Evolutionary conservation across 2,113 vertebrate genomes (phyloP).

Genomic region (Prunella himalayana): DNA sequence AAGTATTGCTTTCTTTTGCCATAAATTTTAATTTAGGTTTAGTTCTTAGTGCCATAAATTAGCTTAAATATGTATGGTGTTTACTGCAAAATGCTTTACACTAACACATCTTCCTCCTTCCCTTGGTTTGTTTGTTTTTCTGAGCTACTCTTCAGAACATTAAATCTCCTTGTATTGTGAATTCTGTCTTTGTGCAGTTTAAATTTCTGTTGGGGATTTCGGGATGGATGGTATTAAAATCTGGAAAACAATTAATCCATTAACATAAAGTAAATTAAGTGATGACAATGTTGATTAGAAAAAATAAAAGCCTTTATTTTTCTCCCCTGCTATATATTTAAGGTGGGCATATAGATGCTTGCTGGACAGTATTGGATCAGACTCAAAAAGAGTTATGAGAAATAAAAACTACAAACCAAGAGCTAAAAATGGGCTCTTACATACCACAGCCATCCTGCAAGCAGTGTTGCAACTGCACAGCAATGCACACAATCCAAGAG

Average conservation of each 20-base stretch:
- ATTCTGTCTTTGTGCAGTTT: not conserved
- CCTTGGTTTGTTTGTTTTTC: not conserved
- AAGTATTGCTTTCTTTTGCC: not conserved
- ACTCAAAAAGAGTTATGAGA: not conserved
- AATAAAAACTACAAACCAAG: not conserved
- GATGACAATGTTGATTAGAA: not conserved
- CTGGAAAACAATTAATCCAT: not conserved
- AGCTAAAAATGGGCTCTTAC: not conserved
- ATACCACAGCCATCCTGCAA: not conserved
- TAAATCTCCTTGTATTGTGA: not conserved
- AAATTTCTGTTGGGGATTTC: not conserved
- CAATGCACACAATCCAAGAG: not conserved
- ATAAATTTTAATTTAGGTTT: not conserved
- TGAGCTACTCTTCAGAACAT: not conserved
- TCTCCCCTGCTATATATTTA: not conserved
- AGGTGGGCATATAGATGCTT: fast-evolving
- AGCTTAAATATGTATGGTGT: not conserved
- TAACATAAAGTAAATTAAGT: not conserved
- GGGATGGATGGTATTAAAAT: not conserved
- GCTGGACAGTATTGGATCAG: not conserved
- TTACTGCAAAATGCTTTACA: not conserved
- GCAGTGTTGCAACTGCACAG: not conserved
- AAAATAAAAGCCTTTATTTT: not conserved
- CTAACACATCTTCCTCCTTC: not conserved
- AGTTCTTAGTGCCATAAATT: not conserved